Evolutionary conservation across 2,797 vertebrate species (phyloP).

Genomic region (Brachymystax lenok): DNA sequence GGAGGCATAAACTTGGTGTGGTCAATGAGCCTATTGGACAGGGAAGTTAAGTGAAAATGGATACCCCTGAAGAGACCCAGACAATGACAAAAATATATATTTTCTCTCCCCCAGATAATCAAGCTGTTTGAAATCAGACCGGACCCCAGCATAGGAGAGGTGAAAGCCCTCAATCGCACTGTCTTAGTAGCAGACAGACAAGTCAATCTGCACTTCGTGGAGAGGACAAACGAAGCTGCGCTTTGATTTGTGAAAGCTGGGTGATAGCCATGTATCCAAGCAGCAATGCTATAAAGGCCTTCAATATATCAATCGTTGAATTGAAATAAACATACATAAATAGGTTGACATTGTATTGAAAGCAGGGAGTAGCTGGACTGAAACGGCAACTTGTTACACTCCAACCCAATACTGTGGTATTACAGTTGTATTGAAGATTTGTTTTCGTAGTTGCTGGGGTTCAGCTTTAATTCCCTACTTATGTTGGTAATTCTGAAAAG

Average conservation of each 20-base stretch:
- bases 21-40: background rate
- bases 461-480: too few relatives aligned
- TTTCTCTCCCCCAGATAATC: conserved; percentile 60
- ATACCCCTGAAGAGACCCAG: background rate
- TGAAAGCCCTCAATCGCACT: conserved; percentile 63
- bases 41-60: background rate
- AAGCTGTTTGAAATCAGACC: conserved; percentile 72
- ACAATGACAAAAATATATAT: background rate
- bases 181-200: conserved; percentile 70
- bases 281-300: background rate
- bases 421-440: too few relatives aligned
- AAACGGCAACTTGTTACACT: background rate
- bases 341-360: background rate
- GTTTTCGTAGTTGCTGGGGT: too few relatives aligned
- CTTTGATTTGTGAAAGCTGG: conserved; percentile 16
- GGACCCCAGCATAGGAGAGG: conserved; percentile 57
- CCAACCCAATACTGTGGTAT: background rate
- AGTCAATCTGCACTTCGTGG: conserved; percentile 70
- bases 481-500: too few relatives aligned
- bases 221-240: conserved; percentile 44
- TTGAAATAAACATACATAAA: background rate
- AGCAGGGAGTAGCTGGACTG: background rate
- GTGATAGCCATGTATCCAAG: background rate
- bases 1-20: background rate
- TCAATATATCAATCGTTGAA: background rate